Conservation (phyloP, 2,888 invertebrate species). For the Drosophila macrospina region DNA sequence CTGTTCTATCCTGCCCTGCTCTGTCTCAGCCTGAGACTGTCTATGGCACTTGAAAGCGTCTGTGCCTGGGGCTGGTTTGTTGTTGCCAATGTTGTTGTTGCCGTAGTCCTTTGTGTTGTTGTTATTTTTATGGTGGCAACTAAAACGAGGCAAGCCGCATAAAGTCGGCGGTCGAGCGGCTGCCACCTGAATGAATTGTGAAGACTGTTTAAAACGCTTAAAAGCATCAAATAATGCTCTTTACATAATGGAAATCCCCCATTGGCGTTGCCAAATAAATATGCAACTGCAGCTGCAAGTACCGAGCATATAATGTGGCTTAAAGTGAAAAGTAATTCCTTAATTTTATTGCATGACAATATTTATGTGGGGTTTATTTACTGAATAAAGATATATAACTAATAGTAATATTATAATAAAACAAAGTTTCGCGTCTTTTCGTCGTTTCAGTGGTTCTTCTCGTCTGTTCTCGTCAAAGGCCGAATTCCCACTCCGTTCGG, state of each 20-base stretch:
- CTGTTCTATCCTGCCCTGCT: not conserved
- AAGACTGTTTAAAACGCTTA: constrained; percentile 52
- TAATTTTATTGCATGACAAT: too few species aligned
- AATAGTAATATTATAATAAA: too few species aligned
- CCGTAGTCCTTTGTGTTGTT: constrained; percentile 16
- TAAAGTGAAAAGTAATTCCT: too few species aligned
- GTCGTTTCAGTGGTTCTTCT: too few species aligned
- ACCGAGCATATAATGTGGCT: too few species aligned
- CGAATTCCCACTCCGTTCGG: too few species aligned
- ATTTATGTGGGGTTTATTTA: too few species aligned
- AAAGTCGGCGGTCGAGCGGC: constrained; percentile 25
- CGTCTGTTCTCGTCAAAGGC: too few species aligned
- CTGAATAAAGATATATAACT: too few species aligned
- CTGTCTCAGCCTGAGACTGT: constrained; percentile 38
- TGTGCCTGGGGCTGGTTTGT: constrained; percentile 68
- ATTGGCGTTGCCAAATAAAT: too few species aligned
- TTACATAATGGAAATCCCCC: constrained; percentile 1
- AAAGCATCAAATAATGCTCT: constrained; percentile 30
- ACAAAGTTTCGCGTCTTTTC: too few species aligned
- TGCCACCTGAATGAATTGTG: constrained; percentile 55
- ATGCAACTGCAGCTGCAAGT: too few species aligned
- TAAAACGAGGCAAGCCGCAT: constrained; percentile 57
- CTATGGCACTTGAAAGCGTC: constrained; percentile 79
- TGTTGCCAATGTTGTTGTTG: constrained; percentile 19
- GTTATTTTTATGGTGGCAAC: constrained; percentile 41